A percentile compares a stretch with the other conserved stretches of the same genome.
phyloP scores from a whole-genome alignment of 2,888 invertebrate species.

The Tenthredo notha region DNA sequence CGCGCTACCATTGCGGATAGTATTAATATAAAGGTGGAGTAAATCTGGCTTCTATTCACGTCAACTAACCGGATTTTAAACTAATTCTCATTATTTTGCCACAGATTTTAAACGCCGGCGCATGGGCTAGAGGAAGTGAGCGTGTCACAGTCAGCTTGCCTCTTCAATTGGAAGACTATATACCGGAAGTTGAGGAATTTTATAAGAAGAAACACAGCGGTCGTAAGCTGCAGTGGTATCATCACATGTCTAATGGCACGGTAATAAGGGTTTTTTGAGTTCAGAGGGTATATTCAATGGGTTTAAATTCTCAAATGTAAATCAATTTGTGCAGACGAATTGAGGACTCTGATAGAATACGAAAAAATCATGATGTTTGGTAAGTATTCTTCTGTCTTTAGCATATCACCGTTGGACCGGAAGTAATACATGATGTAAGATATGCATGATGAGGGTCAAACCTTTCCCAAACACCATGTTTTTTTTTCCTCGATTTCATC shows the following conservation, averaged over 20 bases:
- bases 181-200: slow-evolving; percentile 99
- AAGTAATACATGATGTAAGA: too few relatives aligned
- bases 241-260: slow-evolving; percentile 99
- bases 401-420: too few relatives aligned
- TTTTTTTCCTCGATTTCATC: too few relatives aligned
- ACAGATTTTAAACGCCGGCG: slow-evolving; percentile 96
- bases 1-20: slow-evolving; percentile 92
- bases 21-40: slow-evolving; percentile 91
- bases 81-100: slow-evolving; percentile 29
- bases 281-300: not conserved
- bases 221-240: slow-evolving; percentile 98
- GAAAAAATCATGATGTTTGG: too few relatives aligned
- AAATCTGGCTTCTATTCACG: slow-evolving; percentile 5
- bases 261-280: slow-evolving; percentile 74
- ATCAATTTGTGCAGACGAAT: too few relatives aligned
- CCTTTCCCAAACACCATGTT: too few relatives aligned
- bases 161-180: slow-evolving; percentile 98
- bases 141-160: slow-evolving; percentile 97
- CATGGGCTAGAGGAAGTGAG: slow-evolving; percentile 98
- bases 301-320: too few relatives aligned
- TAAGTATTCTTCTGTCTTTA: too few relatives aligned
- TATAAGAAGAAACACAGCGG: slow-evolving; percentile 99
- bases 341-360: too few relatives aligned
- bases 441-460: too few relatives aligned
- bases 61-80: too few relatives aligned